A percentile compares a stretch with the other conserved stretches of the same genome.
Evolutionary conservation across 1,140 invertebrate genomes (phyloP).

Genomic region (Sweltsa coloradensis): DNA sequence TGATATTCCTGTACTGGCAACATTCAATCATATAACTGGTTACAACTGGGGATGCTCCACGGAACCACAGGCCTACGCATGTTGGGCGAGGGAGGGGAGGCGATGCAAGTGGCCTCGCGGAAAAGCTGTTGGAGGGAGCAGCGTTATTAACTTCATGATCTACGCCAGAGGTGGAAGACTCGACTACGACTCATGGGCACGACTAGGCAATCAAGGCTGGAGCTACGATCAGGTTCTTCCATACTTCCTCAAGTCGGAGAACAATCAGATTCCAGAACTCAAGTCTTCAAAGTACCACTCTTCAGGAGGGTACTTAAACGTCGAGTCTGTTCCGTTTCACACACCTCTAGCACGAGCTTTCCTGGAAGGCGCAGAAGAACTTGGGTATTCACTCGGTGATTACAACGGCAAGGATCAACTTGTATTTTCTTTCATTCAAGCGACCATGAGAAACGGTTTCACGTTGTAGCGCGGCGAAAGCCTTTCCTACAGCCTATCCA

Average conservation of each 20-base stretch:
- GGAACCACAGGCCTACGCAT: conserved; percentile 32
- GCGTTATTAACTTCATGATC: conserved; percentile 65
- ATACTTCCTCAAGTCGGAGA: conserved; percentile 49
- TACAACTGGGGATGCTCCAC: conserved; percentile 36
- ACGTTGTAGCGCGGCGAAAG: conserved; percentile 47
- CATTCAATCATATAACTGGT: conserved; percentile 18
- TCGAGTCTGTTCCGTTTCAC: conserved; percentile 33
- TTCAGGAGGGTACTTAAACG: conserved; percentile 36
- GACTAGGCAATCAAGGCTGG: conserved; percentile 39
- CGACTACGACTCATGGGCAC: conserved; percentile 63
- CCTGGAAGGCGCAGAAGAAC: conserved; percentile 37
- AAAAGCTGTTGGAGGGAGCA: conserved; percentile 39
- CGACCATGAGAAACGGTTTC: conserved; percentile 47
- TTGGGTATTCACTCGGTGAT: conserved; percentile 39
- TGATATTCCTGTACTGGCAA: conserved; percentile 1
- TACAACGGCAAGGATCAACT: conserved; percentile 39
- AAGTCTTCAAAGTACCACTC: conserved; percentile 36
- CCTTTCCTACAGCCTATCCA: conserved; percentile 40
- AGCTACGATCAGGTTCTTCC: conserved; percentile 57
- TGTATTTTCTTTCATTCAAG: conserved; percentile 53
- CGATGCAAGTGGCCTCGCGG: conserved; percentile 17
- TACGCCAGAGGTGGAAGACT: conserved; percentile 62
- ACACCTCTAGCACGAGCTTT: conserved; percentile 44
- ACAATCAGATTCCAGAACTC: conserved; percentile 21
- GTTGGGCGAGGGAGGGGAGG: conserved; percentile 27